A percentile compares a stretch with the other conserved stretches of the same genome.
Conservation (phyloP, 2,797 vertebrate species). For the Varecia variegata region DNA sequence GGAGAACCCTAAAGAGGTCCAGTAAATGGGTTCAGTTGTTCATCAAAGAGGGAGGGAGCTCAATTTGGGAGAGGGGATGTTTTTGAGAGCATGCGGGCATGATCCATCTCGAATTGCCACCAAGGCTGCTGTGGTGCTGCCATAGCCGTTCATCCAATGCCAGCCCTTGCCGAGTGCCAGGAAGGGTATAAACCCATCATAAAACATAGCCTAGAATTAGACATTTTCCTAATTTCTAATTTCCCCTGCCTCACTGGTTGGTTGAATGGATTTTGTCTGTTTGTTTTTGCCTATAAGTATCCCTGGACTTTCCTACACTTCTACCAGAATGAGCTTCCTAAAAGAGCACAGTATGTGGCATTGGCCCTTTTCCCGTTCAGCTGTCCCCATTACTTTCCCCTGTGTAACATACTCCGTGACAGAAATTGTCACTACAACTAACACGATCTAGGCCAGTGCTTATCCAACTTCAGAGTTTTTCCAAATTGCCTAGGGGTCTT, state of each 20-base stretch:
- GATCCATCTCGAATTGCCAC: background rate
- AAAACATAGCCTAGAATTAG: too few species aligned
- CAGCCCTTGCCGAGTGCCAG: background rate
- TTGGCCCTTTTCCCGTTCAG: background rate
- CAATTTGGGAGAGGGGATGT: background rate
- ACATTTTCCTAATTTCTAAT: background rate
- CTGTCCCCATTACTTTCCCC: background rate
- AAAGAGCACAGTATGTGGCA: background rate
- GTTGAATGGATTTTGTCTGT: background rate
- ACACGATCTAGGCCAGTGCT: background rate
- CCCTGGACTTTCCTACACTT: background rate
- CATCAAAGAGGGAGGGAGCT: background rate
- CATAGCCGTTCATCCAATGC: background rate
- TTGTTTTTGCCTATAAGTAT: background rate
- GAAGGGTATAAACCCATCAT: background rate
- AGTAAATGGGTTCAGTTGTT: background rate
- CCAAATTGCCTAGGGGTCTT: background rate
- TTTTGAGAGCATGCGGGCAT: rapidly evolving
- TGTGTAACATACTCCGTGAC: background rate
- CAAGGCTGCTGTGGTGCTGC: background rate
- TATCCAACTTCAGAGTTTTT: background rate
- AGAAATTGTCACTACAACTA: background rate
- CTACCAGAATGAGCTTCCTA: background rate
- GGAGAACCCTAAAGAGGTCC: background rate
- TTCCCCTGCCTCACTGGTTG: background rate